Conservation (phyloP, 2,888 invertebrate species). For the Dusona sp. region DNA sequence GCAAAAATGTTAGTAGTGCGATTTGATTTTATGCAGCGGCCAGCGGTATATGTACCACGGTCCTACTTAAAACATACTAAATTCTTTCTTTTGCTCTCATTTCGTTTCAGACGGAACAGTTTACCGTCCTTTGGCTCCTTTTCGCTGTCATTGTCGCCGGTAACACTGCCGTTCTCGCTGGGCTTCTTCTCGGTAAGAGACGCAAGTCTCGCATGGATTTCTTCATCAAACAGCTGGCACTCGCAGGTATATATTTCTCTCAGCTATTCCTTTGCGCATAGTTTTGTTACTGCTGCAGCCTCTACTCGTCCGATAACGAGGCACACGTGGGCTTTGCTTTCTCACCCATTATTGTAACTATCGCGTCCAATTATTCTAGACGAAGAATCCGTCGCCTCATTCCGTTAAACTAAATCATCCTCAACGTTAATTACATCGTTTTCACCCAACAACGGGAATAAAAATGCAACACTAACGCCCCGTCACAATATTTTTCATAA, state of each 20-base stretch:
- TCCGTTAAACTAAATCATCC: neutral
- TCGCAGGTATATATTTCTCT: slow-evolving; percentile 90
- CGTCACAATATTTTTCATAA: neutral
- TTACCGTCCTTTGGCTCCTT: slow-evolving; percentile 94
- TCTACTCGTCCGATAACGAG: neutral
- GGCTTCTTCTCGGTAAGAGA: slow-evolving; percentile 92
- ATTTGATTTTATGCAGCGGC: no score
- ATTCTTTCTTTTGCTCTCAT: slow-evolving; percentile 14
- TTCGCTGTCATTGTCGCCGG: slow-evolving; percentile 94
- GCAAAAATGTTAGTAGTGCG: neutral
- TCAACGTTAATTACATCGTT: neutral
- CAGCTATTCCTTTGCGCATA: neutral
- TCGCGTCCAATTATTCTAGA: neutral
- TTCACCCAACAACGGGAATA: neutral
- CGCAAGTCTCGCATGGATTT: slow-evolving; percentile 97
- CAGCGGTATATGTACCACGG: neutral
- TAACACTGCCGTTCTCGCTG: slow-evolving; percentile 94
- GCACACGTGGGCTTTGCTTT: neutral
- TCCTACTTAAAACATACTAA: neutral
- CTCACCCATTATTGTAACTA: neutral
- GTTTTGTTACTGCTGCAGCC: neutral
- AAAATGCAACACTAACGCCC: neutral
- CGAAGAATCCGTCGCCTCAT: neutral
- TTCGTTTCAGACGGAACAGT: slow-evolving; percentile 92
- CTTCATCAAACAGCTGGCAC: slow-evolving; percentile 96